Evolutionary conservation across 2,797 vertebrate genomes (phyloP).

Genomic region (Centropyge bicolor): DNA sequence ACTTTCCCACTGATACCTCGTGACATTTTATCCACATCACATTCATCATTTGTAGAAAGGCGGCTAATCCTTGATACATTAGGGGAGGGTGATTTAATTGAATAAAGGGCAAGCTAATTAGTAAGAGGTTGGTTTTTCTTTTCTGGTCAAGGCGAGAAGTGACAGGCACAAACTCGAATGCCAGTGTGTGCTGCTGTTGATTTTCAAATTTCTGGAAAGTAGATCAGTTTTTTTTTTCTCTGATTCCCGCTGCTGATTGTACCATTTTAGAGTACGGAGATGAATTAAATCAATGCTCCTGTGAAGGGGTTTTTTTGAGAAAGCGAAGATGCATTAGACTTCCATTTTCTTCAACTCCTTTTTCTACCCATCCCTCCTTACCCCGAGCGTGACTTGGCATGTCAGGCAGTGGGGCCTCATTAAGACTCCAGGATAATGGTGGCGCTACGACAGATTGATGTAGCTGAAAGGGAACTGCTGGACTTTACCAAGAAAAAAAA

Average conservation of each 20-base stretch:
- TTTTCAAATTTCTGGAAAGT: neutral
- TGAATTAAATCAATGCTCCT: conserved; percentile 14
- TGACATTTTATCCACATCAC: conserved; percentile 60
- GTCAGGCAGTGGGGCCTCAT: conserved; percentile 48
- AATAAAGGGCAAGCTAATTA: conserved; percentile 61
- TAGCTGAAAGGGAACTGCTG: conserved; percentile 48
- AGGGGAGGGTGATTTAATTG: conserved; percentile 44
- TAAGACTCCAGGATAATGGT: conserved; percentile 44
- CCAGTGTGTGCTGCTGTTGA: neutral
- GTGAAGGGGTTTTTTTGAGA: neutral
- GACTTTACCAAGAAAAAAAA: conserved; percentile 6
- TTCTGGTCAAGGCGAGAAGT: neutral
- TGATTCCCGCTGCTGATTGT: neutral
- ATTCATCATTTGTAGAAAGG: conserved; percentile 55
- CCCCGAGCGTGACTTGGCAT: conserved; percentile 24
- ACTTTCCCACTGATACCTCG: conserved; percentile 44
- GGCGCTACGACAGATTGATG: conserved; percentile 41
- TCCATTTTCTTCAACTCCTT: conserved; percentile 23
- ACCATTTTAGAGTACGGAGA: conserved; percentile 10
- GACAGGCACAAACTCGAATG: conserved; percentile 6
- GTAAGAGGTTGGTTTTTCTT: neutral
- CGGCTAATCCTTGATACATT: conserved; percentile 46
- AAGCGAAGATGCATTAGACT: conserved; percentile 28
- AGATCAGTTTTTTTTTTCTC: neutral
- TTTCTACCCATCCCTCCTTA: conserved; percentile 19